These are phyloP conservation scores for Conus ventricosus DNA, from an alignment of 1,140 invertebrate genomes.

Conservation along the genomic window DNA sequence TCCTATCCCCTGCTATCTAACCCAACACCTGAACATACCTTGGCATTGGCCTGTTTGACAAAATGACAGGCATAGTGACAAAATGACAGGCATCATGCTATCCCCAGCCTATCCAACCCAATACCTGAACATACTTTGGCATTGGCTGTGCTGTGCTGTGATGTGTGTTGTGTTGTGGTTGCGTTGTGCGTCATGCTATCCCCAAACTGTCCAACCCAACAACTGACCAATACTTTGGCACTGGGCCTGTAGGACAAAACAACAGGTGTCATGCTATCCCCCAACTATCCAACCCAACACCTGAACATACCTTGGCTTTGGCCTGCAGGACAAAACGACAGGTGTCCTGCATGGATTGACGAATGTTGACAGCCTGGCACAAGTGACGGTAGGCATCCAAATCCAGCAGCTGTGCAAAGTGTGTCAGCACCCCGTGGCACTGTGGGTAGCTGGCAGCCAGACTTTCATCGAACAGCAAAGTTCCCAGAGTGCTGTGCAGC, in stretches of 20 bases:
- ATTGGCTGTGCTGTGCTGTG: background rate
- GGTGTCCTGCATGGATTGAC: constrained; percentile 61
- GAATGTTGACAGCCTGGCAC: constrained; percentile 46
- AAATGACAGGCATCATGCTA: background rate
- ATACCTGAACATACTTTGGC: background rate
- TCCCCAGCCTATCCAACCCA: too few species aligned
- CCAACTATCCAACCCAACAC: background rate
- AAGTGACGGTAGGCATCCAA: constrained; percentile 49
- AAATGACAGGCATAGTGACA: too few species aligned
- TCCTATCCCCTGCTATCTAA: background rate
- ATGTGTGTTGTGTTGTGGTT: too few species aligned
- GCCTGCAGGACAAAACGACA: constrained; percentile 59
- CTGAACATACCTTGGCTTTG: background rate
- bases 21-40: background rate
- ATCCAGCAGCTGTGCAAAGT: constrained; percentile 52
- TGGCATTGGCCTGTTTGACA: background rate
- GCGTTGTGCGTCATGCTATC: background rate
- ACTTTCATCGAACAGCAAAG: constrained; percentile 61
- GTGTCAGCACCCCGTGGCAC: constrained; percentile 50
- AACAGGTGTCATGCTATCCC: constrained; percentile 62
- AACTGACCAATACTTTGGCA: background rate
- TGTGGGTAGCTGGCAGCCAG: constrained; percentile 57
- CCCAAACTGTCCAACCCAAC: background rate
- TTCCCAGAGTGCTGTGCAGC: constrained; percentile 45
- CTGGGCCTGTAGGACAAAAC: constrained; percentile 51